Conservation (phyloP, 2,113 vertebrate genomes). For the Heteronetta atricapilla region DNA sequence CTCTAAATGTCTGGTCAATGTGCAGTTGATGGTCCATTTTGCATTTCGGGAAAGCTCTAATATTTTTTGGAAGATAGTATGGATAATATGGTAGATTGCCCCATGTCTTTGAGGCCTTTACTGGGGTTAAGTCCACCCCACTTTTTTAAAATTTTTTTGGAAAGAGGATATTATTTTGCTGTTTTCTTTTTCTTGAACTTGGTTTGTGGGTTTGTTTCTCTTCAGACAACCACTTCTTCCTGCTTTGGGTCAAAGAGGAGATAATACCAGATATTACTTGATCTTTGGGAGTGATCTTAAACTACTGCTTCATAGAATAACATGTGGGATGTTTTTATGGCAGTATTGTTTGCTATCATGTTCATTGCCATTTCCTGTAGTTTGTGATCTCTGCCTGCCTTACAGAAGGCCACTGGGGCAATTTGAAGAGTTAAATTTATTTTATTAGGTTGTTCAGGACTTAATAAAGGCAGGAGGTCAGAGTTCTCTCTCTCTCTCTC, state of each 20-base stretch:
- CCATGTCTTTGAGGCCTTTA: not conserved
- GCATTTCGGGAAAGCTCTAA: not conserved
- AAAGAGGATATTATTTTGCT: rapidly evolving
- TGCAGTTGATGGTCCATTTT: rapidly evolving
- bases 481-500: not conserved
- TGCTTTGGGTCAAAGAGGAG: not conserved
- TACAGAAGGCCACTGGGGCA: not conserved
- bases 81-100: not conserved
- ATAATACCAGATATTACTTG: not conserved
- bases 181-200: not conserved
- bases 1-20: not conserved
- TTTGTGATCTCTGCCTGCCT: not conserved
- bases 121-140: not conserved
- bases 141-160: not conserved
- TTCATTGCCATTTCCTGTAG: not conserved
- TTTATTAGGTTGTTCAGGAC: not conserved
- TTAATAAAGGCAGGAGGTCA: not conserved
- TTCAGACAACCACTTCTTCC: not conserved
- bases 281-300: not conserved
- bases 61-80: not conserved
- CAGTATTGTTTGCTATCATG: not conserved
- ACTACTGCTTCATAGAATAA: not conserved
- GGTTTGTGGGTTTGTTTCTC: not conserved
- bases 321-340: rapidly evolving
- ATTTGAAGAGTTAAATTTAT: not conserved